These are phyloP conservation scores for Margarornis squamiger DNA, from an alignment of 2,797 vertebrate species.

Conservation along the genomic window DNA sequence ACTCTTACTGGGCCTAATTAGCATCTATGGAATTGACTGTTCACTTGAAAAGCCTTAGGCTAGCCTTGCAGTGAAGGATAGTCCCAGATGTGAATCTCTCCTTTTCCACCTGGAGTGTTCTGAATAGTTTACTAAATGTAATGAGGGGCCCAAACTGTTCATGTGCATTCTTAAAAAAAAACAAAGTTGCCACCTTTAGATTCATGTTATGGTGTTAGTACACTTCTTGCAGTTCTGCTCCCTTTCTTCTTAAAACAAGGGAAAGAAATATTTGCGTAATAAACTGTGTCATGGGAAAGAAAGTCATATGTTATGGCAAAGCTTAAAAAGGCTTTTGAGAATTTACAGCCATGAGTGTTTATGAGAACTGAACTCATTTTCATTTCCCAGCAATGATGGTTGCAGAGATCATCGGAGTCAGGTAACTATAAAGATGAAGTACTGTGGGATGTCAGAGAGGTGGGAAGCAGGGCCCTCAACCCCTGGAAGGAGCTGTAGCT, in stretches of 20 bases:
- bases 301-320: neutral
- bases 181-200: neutral
- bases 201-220: neutral
- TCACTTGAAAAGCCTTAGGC: neutral
- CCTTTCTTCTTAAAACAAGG: neutral
- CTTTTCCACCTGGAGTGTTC: neutral
- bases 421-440: accelerated
- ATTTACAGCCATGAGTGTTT: neutral
- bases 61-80: neutral
- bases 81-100: neutral
- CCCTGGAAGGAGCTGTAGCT: neutral
- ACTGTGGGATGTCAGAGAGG: no score
- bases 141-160: neutral
- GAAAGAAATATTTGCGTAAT: neutral
- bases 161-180: neutral
- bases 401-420: neutral
- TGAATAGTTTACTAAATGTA: neutral
- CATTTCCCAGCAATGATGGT: neutral
- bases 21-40: neutral
- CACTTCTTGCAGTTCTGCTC: neutral
- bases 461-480: neutral
- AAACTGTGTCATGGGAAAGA: neutral
- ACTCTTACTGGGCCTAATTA: neutral
- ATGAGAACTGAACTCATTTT: neutral
- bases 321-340: neutral